phyloP scores from a whole-genome alignment of 2,797 vertebrate genomes.

The Melanotaenia maccullochi region DNA sequence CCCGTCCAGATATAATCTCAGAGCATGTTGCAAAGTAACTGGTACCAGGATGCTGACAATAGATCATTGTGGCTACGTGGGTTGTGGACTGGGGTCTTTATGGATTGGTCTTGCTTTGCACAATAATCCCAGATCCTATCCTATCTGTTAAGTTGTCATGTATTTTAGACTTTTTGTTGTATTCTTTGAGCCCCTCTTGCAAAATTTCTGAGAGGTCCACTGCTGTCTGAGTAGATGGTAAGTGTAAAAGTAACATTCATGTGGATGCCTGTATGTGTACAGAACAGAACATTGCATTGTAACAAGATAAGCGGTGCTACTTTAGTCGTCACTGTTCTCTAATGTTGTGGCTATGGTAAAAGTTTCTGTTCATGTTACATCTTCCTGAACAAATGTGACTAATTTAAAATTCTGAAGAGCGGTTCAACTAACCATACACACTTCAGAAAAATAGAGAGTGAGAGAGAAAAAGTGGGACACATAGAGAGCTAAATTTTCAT shows the following conservation, averaged over 20 bases:
- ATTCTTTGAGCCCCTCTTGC: too few species aligned
- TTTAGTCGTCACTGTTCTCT: background rate
- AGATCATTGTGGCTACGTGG: background rate
- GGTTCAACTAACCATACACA: background rate
- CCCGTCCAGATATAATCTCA: background rate
- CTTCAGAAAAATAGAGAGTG: background rate
- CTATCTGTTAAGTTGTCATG: background rate
- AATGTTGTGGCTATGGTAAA: background rate
- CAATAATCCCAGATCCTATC: too few species aligned
- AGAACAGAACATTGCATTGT: background rate
- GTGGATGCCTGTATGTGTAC: background rate
- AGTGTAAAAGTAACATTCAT: background rate
- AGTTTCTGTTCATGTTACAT: background rate
- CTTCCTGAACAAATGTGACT: background rate
- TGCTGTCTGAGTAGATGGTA: background rate
- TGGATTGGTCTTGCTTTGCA: background rate
- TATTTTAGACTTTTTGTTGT: background rate
- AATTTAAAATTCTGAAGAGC: background rate
- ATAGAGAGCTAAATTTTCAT: background rate
- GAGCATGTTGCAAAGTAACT: background rate
- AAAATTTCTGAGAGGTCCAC: too few species aligned
- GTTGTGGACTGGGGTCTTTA: background rate
- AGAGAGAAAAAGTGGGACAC: background rate
- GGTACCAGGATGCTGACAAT: too few species aligned
- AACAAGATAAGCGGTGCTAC: background rate